Conservation (phyloP, 2,113 vertebrate species). For the Sinosuthora webbiana region DNA sequence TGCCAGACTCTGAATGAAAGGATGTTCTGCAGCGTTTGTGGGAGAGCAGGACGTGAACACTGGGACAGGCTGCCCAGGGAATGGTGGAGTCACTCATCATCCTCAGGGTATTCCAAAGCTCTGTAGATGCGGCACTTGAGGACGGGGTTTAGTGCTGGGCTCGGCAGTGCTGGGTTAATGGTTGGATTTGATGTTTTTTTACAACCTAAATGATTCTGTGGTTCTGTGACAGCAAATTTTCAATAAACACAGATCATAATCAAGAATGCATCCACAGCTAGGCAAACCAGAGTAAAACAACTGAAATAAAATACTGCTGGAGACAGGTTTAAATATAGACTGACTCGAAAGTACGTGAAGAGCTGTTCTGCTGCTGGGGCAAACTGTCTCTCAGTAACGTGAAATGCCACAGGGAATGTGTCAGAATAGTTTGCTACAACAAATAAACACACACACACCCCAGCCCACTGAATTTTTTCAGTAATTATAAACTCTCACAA, state of each 20-base stretch:
- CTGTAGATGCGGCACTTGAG: background rate
- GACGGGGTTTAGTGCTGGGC: background rate
- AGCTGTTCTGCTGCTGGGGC: background rate
- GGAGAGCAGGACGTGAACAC: background rate
- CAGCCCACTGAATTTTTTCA: background rate
- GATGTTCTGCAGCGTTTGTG: background rate
- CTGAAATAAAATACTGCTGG: slow-evolving; percentile 41
- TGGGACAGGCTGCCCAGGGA: background rate
- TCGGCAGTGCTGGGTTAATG: background rate
- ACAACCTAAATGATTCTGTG: background rate
- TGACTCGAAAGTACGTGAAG: slow-evolving; percentile 10
- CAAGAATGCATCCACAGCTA: background rate
- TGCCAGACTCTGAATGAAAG: background rate
- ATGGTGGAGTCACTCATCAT: background rate
- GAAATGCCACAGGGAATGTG: slow-evolving; percentile 3
- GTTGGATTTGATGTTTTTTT: background rate
- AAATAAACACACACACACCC: background rate
- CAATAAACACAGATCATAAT: background rate
- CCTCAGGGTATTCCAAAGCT: background rate
- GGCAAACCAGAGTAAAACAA: slow-evolving; percentile 27
- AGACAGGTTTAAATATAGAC: slow-evolving; percentile 55
- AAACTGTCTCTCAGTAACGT: background rate
- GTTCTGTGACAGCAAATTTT: background rate
- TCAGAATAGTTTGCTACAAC: background rate
- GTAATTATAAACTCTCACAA: background rate